phyloP scores from a whole-genome alignment of 2,113 vertebrate species.

The Cnemophilus loriae region DNA sequence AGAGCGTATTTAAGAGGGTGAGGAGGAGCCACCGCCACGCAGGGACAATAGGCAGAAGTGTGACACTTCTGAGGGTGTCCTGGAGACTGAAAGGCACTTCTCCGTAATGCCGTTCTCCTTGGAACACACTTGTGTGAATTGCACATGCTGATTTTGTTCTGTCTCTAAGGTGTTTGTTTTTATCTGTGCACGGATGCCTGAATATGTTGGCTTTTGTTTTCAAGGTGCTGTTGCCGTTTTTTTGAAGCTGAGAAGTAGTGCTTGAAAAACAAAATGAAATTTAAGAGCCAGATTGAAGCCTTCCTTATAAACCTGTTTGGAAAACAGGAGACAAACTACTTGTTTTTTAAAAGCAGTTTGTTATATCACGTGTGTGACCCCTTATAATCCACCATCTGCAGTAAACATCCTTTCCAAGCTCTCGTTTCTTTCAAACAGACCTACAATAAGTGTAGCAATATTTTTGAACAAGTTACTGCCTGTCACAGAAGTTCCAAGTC shows the following conservation, averaged over 20 bases:
- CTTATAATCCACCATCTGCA: slow-evolving; percentile 10
- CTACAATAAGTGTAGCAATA: neutral
- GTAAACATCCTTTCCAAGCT: slow-evolving; percentile 1
- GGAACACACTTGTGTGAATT: neutral
- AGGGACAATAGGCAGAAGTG: neutral
- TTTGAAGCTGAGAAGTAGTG: neutral
- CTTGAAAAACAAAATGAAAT: neutral
- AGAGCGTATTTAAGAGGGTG: neutral
- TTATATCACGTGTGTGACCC: neutral
- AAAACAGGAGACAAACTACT: neutral
- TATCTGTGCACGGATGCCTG: neutral
- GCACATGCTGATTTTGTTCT: neutral
- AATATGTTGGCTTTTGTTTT: neutral
- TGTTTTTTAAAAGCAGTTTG: slow-evolving; percentile 3
- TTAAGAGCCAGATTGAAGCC: neutral
- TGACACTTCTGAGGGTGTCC: neutral
- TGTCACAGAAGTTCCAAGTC: neutral
- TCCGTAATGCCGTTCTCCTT: neutral
- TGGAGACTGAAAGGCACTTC: neutral
- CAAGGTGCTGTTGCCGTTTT: neutral
- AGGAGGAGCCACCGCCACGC: neutral
- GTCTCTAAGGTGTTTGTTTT: neutral
- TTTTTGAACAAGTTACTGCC: neutral
- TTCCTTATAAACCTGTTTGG: neutral
- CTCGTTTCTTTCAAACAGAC: neutral